A percentile compares a stretch with the other conserved stretches of the same genome.
Evolutionary conservation across 2,113 vertebrate genomes (phyloP).

Genomic region (Corydoras sp.): DNA sequence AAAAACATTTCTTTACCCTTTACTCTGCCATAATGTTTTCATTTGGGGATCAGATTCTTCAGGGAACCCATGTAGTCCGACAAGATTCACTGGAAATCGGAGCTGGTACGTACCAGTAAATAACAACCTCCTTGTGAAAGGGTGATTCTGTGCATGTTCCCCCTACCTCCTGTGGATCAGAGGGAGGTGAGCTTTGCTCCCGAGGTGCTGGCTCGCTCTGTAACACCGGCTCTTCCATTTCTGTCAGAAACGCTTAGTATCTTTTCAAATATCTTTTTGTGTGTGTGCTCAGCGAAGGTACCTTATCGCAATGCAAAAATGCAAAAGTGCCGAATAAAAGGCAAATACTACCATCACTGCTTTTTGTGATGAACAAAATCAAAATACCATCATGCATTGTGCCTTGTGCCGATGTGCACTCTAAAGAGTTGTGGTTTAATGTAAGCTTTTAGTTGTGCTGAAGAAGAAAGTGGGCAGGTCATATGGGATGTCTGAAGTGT

Average conservation of each 20-base stretch:
- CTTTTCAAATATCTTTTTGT: not conserved
- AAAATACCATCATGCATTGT: constrained; percentile 12
- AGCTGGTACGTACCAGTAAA: not conserved
- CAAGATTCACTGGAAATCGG: not conserved
- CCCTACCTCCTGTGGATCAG: constrained; percentile 52
- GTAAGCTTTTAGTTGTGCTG: constrained; percentile 3
- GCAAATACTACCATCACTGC: not conserved
- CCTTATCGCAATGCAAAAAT: not conserved
- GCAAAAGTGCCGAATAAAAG: not conserved
- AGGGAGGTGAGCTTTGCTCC: constrained; percentile 48
- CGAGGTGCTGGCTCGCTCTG: constrained; percentile 54
- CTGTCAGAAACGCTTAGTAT: not conserved
- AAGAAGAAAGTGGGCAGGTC: not conserved
- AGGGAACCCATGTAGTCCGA: not conserved
- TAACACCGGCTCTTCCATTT: constrained; percentile 28
- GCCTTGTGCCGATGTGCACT: not conserved
- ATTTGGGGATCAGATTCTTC: not conserved
- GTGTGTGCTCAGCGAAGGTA: not conserved
- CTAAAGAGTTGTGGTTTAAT: not conserved
- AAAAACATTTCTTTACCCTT: constrained; percentile 9
- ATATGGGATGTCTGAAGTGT: constrained; percentile 16
- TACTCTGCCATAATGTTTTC: not conserved
- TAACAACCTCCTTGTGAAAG: constrained; percentile 1
- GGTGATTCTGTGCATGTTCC: constrained; percentile 6
- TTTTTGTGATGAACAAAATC: constrained; percentile 5